Conservation (phyloP, 2,113 vertebrate species). For the Aepyceros melampus region DNA sequence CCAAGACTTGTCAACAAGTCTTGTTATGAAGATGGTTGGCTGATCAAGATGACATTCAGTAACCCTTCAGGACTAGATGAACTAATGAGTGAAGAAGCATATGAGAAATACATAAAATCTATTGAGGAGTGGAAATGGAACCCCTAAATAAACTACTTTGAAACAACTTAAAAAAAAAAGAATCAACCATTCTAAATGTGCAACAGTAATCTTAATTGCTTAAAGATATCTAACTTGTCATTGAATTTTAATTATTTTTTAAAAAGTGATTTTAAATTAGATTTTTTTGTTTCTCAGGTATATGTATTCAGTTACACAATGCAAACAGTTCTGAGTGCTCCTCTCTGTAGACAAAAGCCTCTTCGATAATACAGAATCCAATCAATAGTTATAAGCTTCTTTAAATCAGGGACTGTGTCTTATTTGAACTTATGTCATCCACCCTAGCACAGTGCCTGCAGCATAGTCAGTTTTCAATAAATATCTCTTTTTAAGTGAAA, state of each 20-base stretch:
- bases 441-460: background rate
- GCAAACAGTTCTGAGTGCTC: constrained; percentile 1
- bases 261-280: background rate
- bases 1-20: too few species aligned
- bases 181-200: background rate
- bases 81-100: too few species aligned
- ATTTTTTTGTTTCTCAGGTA: constrained; percentile 7
- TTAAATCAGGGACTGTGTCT: background rate
- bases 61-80: too few species aligned
- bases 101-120: too few species aligned
- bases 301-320: background rate
- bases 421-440: background rate
- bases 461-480: background rate
- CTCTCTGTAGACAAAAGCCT: background rate
- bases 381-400: background rate
- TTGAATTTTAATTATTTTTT: background rate
- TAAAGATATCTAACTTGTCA: constrained; percentile 10
- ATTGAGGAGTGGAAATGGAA: too few species aligned
- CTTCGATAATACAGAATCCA: background rate
- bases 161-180: background rate
- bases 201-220: background rate
- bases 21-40: too few species aligned
- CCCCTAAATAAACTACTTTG: too few species aligned
- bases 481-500: constrained; percentile 40
- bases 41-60: too few species aligned